Conservation (phyloP, 2,888 invertebrate genomes). For the Eretmocerus hayati region DNA sequence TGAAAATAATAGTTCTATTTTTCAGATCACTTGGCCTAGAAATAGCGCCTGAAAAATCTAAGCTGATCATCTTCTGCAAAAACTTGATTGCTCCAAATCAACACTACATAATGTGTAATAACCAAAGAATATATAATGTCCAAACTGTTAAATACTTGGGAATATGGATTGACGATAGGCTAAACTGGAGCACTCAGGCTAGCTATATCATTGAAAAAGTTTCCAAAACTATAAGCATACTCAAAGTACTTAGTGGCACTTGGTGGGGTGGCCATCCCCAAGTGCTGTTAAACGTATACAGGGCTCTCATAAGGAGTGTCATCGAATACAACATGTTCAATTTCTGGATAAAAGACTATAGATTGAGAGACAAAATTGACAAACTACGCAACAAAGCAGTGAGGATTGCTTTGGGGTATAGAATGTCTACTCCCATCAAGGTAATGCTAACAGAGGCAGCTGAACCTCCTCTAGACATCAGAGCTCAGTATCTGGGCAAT, state of each 20-base stretch:
- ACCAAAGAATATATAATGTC: neutral
- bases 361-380: neutral
- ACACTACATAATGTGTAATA: neutral
- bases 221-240: neutral
- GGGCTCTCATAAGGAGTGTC: neutral
- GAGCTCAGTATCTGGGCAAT: neutral
- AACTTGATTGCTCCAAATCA: neutral
- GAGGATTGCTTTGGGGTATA: neutral
- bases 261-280: slow-evolving; percentile 9
- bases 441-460: neutral
- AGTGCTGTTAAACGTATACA: neutral
- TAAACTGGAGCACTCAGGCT: neutral
- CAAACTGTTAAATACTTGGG: neutral
- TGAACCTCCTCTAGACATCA: neutral
- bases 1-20: neutral
- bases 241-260: slow-evolving; percentile 4
- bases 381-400: slow-evolving; percentile 1
- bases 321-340: neutral
- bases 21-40: neutral
- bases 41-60: neutral
- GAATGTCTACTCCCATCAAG: neutral
- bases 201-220: neutral
- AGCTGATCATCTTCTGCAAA: slow-evolving; percentile 3
- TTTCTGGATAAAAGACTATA: neutral
- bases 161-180: neutral